phyloP scores from a whole-genome alignment of 2,888 invertebrate genomes.

The Drosophila phalerata region DNA sequence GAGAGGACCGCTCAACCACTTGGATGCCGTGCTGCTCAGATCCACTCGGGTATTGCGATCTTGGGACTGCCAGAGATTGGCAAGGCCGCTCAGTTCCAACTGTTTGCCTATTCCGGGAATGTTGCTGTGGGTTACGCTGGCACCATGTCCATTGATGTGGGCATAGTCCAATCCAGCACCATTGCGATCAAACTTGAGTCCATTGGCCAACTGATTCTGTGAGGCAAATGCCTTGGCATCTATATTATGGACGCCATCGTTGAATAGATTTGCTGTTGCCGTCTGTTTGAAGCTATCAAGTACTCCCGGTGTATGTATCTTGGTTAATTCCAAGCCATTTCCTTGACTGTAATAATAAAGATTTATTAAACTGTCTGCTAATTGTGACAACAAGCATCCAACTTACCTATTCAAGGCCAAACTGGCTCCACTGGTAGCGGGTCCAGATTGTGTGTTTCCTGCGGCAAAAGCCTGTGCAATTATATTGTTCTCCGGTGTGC shows the following conservation, averaged over 20 bases:
- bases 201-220: constrained; percentile 68
- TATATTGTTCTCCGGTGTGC: constrained; percentile 56
- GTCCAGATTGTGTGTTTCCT: constrained; percentile 61
- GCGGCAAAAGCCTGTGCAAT: constrained; percentile 63
- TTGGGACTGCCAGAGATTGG: constrained; percentile 40
- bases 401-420: constrained; percentile 60
- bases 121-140: constrained; percentile 63
- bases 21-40: constrained; percentile 43
- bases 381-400: too few relatives aligned
- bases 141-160: constrained; percentile 63
- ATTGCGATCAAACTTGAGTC: constrained; percentile 66
- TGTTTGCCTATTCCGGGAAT: constrained; percentile 66
- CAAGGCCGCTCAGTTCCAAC: constrained; percentile 55
- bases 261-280: constrained; percentile 60
- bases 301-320: constrained; percentile 58
- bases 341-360: constrained; percentile 42
- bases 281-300: constrained; percentile 60
- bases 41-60: constrained; percentile 50
- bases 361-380: not conserved
- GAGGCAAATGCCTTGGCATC: constrained; percentile 70
- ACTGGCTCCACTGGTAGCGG: constrained; percentile 55
- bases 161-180: constrained; percentile 68
- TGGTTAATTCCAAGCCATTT: constrained; percentile 54
- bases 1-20: constrained; percentile 52
- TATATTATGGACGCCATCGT: constrained; percentile 64